Base-by-base conservation (phyloP, 2,888 invertebrate genomes). In the Drosophila borborema region DNA sequence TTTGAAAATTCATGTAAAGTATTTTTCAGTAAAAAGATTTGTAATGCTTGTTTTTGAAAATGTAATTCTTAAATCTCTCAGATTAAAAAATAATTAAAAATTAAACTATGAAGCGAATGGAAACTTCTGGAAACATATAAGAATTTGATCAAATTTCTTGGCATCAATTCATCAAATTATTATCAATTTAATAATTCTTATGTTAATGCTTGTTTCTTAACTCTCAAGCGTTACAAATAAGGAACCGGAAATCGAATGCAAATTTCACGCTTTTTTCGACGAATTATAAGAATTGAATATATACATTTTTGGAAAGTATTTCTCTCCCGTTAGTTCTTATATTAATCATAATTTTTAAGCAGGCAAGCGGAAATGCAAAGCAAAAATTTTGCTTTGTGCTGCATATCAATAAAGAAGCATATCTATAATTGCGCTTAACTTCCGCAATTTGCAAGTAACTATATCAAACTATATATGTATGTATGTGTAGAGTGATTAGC, bases 381-480 rank as follows among this genome's bases (percentile, higher is more conserved):
- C 55, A 64, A 48, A 53, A 43, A 51, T 60, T 54, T 49, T 38
- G 45, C n/a, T 31, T 18, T 10, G 41, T n/a, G 54, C 31, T 28
- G 51, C 53, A 40, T 54, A 64, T 61, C 40, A 71, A 61, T 61
- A 54, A 36, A 20, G 58, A 49, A 38, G 45, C 31, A 55, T 55
- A 55, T 43, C 36, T 49, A 20, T n/a, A 38, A 28, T 18, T 67
- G 46, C 28, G 12, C n/a, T 48, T 60, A 3, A 20, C 28, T 69
- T 69, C 48, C 48, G 71, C 41, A 18, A 41, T 18, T 31, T 31
- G 45, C 34, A 41, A 41, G 16, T 45, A 38, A 16, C 9, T 48
- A 34, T 12, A 36, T 23, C 1, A 16, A 28, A 10, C 5, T 14
- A 14, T 23, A 14, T 3, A 16, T 23, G n/a, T 28, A 9, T 23